Percentiles rank a stretch among this genome's conserved stretches.
Evolutionary conservation across 2,797 vertebrate species (phyloP).

Genomic region (Sebastes nivosus): DNA sequence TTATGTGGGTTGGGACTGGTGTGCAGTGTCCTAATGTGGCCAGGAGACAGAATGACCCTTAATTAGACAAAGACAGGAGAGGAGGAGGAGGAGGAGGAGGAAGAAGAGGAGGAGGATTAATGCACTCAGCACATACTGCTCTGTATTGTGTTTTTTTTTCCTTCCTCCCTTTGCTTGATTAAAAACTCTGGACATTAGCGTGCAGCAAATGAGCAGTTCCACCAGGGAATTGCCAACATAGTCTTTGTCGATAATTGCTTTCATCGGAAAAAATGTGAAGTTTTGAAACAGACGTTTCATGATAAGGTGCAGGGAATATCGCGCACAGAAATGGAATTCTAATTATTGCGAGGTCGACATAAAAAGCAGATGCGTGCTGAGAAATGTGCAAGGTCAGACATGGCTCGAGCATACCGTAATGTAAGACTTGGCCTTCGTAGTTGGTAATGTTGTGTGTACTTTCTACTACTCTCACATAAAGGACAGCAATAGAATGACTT

Average conservation of each 20-base stretch:
- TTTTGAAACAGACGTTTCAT: slow-evolving; percentile 8
- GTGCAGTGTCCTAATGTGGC: slow-evolving; percentile 71
- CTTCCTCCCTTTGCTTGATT: slow-evolving; percentile 64
- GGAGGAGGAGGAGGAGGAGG: slow-evolving; percentile 18
- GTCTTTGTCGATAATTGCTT: slow-evolving; percentile 47
- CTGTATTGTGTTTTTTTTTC: slow-evolving; percentile 29
- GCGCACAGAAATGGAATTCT: not conserved
- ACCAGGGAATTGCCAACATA: slow-evolving; percentile 37
- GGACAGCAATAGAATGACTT: slow-evolving; percentile 33
- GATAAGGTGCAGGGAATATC: not conserved
- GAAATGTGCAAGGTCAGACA: slow-evolving; percentile 10
- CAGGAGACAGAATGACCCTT: slow-evolving; percentile 81
- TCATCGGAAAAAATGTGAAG: slow-evolving; percentile 20
- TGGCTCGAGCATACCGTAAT: not conserved
- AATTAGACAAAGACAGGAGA: slow-evolving; percentile 76
- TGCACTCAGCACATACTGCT: slow-evolving; percentile 39
- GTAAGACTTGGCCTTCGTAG: not conserved
- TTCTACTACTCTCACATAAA: slow-evolving; percentile 19
- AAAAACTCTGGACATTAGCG: slow-evolving; percentile 74
- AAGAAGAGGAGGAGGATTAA: slow-evolving; percentile 56
- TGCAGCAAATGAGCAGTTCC: slow-evolving; percentile 51
- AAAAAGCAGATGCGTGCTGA: not conserved
- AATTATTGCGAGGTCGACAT: not conserved
- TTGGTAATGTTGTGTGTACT: not conserved
- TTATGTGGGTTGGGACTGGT: slow-evolving; percentile 73